Evolutionary conservation across 2,113 vertebrate genomes (phyloP), one percentile per base, ranked within the genome.

Genomic region (Pterocles orientalis): DNA sequence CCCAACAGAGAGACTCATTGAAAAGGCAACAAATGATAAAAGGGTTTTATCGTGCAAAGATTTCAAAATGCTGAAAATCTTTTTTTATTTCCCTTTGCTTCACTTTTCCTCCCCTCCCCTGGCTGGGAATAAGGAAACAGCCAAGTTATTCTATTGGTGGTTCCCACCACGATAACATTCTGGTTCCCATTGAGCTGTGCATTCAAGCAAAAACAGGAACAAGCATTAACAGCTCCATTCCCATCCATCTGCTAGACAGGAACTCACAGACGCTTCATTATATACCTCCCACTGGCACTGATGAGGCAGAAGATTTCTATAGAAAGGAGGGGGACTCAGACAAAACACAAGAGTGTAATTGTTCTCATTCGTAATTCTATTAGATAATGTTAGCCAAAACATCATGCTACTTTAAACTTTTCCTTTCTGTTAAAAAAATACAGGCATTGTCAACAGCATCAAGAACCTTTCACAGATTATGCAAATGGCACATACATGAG

Each of bases 211-310:
- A 90, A 95, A 88, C 68, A 93, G 94, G 82, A 96, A 87, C 86
- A 93, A 94, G 91, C 82, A 87, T 76, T 92, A 66, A 80, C 60
- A 88, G 80, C 81, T 94, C 93, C 80, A 89, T 89, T 96, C 91
- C 94, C 96, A 97, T 66, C 90, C 90, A 75, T 96, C 92, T 83
- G 47, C 34, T 19, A 86, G 88, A 86, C 82, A 83, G 84, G 75
- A 94, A 90, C 88, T 95, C 69, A 93, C 68, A 92, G 95, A 95
- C 70, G 77, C 96, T 97, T 96, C 95, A 96, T 96, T 97, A 92
- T 87, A 90, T 92, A 94, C 80, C 95, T 95, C 94, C 95, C 3
- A 51, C 85, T 88, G 88, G 82, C 95, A 92, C 81, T 86, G 90
- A 94, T 96, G 94, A 97, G 95, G 66, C 68, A 82, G 71, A 97